phyloP scores from a whole-genome alignment of 2,113 vertebrate genomes.

The Gnathonemus echidnorhynchus region DNA sequence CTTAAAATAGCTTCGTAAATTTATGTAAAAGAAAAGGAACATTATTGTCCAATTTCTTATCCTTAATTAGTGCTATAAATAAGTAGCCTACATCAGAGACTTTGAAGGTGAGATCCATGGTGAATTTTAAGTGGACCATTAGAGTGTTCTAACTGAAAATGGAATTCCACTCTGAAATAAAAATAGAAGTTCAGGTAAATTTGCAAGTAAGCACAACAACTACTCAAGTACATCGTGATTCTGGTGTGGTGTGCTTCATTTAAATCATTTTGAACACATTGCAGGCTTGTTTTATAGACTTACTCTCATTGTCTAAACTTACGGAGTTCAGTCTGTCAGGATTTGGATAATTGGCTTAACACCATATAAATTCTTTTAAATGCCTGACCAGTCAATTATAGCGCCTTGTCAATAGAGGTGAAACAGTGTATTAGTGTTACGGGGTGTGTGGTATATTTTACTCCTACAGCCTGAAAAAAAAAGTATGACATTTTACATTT shows the following conservation, averaged over 20 bases:
- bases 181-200: not conserved
- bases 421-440: not conserved
- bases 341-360: not conserved
- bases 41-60: not conserved
- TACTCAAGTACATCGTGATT: not conserved
- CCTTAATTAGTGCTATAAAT: not conserved
- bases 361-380: not conserved
- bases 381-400: not conserved
- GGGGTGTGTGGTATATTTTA: not conserved
- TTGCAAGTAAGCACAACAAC: not conserved
- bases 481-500: not conserved
- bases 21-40: not conserved
- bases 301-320: not conserved
- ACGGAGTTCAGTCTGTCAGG: not conserved
- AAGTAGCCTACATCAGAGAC: not conserved
- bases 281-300: not conserved
- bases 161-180: not conserved
- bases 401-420: not conserved
- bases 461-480: not conserved
- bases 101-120: not conserved
- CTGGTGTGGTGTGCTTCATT: not conserved
- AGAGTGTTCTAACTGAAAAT: not conserved
- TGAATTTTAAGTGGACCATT: not conserved
- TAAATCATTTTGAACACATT: not conserved
- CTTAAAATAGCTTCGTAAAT: not conserved